These are phyloP conservation scores for Lycocerus yunnanus DNA, from an alignment of 2,888 invertebrate genomes.

Conservation along the genomic window DNA sequence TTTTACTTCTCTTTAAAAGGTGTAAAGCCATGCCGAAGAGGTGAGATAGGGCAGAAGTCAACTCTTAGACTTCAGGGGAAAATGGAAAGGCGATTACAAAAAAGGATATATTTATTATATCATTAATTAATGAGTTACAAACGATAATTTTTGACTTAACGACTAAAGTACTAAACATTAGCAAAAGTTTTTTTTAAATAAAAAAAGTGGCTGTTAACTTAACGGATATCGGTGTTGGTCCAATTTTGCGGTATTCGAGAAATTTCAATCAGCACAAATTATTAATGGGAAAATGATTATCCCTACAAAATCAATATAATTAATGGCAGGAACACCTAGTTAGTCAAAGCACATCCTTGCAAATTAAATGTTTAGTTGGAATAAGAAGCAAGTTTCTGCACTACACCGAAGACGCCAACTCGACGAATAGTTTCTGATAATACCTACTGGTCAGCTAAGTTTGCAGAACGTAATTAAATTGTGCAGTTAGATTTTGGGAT, in stretches of 20 bases:
- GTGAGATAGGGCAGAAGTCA: no score
- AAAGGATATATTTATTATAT: no score
- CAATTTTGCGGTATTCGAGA: neutral
- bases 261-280: conserved; percentile 10
- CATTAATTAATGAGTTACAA: no score
- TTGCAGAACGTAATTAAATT: conserved; percentile 54
- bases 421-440: conserved; percentile 55
- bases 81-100: no score
- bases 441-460: conserved; percentile 54
- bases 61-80: no score
- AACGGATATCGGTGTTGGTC: neutral
- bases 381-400: conserved; percentile 47
- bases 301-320: conserved; percentile 36
- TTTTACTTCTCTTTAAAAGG: no score
- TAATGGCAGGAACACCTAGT: conserved; percentile 35
- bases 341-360: conserved; percentile 34
- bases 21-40: no score
- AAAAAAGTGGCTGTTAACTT: neutral
- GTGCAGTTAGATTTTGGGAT: conserved; percentile 51
- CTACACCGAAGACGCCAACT: conserved; percentile 51
- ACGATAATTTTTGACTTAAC: no score
- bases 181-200: neutral
- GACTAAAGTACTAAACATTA: no score
- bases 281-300: conserved; percentile 30
- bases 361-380: conserved; percentile 48